These are phyloP conservation scores for Todus mexicanus DNA, from an alignment of 2,797 vertebrate genomes.

Conservation along the genomic window DNA sequence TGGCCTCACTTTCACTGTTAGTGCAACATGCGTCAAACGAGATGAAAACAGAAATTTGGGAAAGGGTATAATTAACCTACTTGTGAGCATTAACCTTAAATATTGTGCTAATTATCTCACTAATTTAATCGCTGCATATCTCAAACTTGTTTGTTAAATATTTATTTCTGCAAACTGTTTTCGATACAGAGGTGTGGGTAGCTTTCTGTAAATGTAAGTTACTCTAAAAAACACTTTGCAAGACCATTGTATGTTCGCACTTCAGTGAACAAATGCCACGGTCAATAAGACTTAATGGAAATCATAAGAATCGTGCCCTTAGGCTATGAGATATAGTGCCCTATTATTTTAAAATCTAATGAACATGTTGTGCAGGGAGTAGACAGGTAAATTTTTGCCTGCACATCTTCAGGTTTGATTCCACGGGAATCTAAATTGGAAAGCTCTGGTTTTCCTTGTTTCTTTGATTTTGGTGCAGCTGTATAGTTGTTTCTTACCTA, in stretches of 20 bases:
- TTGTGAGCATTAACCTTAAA: slow-evolving; percentile 62
- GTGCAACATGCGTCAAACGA: background rate
- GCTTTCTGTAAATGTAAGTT: background rate
- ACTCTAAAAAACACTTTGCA: background rate
- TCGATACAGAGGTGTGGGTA: background rate
- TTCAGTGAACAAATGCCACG: background rate
- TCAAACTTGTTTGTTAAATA: slow-evolving; percentile 49
- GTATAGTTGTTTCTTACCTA: background rate
- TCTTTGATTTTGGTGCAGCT: background rate
- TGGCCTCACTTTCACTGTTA: slow-evolving; percentile 21
- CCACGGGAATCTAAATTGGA: background rate
- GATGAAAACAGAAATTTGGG: slow-evolving; percentile 56
- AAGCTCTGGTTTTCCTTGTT: background rate
- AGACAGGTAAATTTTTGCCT: background rate
- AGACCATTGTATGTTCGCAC: background rate
- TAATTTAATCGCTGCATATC: slow-evolving; percentile 51
- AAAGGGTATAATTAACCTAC: slow-evolving; percentile 53
- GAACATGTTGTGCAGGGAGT: background rate
- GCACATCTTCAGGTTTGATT: background rate
- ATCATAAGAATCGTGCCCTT: background rate
- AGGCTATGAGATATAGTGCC: background rate
- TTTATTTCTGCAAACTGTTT: slow-evolving; percentile 31
- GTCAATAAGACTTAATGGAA: background rate
- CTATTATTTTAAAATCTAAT: slow-evolving; percentile 28
- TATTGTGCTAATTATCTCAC: slow-evolving; percentile 52